These are phyloP conservation scores for Leptopilina syphax DNA, from an alignment of 2,888 invertebrate species.

Conservation along the genomic window DNA sequence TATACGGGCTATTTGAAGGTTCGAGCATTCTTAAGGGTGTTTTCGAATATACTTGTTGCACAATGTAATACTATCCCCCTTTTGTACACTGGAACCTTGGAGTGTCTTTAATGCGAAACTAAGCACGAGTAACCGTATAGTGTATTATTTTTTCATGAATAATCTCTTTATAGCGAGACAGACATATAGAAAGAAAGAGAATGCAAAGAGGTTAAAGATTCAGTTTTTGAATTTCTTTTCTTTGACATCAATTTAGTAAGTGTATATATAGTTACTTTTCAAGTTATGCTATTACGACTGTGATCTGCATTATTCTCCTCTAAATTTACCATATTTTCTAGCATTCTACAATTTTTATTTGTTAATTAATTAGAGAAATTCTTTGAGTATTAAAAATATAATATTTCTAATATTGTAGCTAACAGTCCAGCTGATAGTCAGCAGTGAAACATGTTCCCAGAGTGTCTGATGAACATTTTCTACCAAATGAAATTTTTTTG, in stretches of 20 bases:
- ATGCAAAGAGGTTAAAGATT: slow-evolving; percentile 25
- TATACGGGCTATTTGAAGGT: slow-evolving; percentile 76
- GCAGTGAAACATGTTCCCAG: no score
- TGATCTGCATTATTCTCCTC: no score
- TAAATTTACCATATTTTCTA: no score
- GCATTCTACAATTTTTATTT: no score
- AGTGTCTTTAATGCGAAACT: slow-evolving; percentile 72
- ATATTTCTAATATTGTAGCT: no score
- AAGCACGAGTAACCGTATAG: slow-evolving; percentile 65
- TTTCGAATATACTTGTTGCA: slow-evolving; percentile 74
- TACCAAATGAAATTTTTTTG: no score
- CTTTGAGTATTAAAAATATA: no score
- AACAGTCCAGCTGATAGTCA: no score
- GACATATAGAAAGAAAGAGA: not conserved
- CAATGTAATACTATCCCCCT: slow-evolving; percentile 75
- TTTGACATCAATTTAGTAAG: not conserved
- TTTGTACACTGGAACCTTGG: slow-evolving; percentile 62
- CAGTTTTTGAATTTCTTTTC: slow-evolving; percentile 7
- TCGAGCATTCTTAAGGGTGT: slow-evolving; percentile 72
- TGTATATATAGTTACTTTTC: not conserved
- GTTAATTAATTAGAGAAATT: no score
- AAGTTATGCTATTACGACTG: no score
- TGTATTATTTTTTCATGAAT: slow-evolving; percentile 70
- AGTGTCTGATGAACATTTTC: no score
- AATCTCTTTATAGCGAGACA: slow-evolving; percentile 60